Evolutionary conservation across 2,888 invertebrate species (phyloP).

Genomic region (Anthrax anthrax): DNA sequence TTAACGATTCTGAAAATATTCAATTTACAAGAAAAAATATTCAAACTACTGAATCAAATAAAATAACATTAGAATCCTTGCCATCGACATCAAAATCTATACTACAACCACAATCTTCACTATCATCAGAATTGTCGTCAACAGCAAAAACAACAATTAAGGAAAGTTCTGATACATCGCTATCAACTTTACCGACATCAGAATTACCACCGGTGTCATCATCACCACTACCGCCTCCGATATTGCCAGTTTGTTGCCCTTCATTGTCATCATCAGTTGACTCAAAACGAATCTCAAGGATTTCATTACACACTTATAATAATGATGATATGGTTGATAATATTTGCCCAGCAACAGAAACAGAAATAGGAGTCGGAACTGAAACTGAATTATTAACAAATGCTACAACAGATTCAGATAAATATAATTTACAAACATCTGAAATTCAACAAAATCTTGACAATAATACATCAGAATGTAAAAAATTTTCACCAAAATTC

Average conservation of each 20-base stretch:
- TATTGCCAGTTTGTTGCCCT: neutral
- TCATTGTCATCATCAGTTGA: neutral
- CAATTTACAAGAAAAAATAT: too few relatives aligned
- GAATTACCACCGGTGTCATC: neutral
- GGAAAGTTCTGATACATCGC: neutral
- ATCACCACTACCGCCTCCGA: neutral
- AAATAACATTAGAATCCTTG: too few relatives aligned
- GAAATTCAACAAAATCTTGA: conserved; percentile 5
- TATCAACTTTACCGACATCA: neutral
- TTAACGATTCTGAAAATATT: too few relatives aligned
- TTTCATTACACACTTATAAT: neutral
- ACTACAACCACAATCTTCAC: neutral
- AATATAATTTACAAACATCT: neutral
- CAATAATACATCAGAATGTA: neutral
- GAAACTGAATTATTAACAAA: neutral
- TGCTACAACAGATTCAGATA: neutral
- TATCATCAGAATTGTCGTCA: neutral
- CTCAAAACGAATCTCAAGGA: neutral
- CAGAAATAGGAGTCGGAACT: too few relatives aligned
- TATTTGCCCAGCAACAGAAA: too few relatives aligned
- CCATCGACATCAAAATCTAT: too few relatives aligned
- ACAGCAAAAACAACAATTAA: neutral
- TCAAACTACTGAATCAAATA: too few relatives aligned
- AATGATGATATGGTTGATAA: neutral
- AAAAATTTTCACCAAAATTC: conserved; percentile 5